These are phyloP conservation scores for Chelonia mydas DNA, from an alignment of 2,797 vertebrate genomes.

Conservation along the genomic window DNA sequence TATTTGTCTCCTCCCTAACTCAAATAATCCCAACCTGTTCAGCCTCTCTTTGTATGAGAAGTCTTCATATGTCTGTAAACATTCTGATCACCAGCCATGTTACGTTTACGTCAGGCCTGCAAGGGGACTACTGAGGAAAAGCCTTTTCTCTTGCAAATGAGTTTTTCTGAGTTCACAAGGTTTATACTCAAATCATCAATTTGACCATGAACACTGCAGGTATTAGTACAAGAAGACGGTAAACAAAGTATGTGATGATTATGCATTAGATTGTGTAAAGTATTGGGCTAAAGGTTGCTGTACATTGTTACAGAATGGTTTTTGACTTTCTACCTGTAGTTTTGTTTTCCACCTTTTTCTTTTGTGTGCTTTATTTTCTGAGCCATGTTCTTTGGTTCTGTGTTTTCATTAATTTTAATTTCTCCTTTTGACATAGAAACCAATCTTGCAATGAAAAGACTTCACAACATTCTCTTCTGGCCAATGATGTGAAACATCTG, in stretches of 20 bases:
- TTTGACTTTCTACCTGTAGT: background rate
- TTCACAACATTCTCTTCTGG: background rate
- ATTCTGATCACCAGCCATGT: background rate
- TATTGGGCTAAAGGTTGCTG: background rate
- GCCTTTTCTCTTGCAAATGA: background rate
- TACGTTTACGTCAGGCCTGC: background rate
- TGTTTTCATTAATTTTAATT: background rate
- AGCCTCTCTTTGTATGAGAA: background rate
- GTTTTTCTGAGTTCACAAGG: background rate
- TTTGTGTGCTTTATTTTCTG: background rate
- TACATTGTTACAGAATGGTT: background rate
- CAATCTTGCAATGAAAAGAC: background rate
- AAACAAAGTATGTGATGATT: background rate
- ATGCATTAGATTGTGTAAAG: background rate
- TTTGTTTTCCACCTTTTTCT: background rate
- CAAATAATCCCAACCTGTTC: background rate
- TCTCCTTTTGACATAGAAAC: background rate
- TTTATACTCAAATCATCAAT: background rate
- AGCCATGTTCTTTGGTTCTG: too few species aligned
- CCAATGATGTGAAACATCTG: background rate
- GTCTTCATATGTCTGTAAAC: background rate
- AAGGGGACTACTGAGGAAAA: background rate
- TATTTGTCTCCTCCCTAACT: background rate
- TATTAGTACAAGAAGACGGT: background rate
- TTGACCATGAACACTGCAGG: background rate